Evolutionary conservation across 2,888 invertebrate genomes (phyloP).

Genomic region (Tenthredo mesomela): DNA sequence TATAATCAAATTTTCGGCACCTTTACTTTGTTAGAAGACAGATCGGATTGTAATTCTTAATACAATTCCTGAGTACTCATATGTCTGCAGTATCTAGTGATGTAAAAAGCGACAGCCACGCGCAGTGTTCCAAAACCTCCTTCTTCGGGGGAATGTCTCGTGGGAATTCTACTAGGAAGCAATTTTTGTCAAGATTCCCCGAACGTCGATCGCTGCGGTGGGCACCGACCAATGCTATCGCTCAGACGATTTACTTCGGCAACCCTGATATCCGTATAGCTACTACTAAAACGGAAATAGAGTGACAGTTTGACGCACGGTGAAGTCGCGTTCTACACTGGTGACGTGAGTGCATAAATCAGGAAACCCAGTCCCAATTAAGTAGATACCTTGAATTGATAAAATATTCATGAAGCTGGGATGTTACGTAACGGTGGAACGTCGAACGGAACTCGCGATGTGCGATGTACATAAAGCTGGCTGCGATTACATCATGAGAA

Average conservation of each 20-base stretch:
- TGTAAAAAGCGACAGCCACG: slow-evolving; percentile 34
- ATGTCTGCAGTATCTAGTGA: slow-evolving; percentile 14
- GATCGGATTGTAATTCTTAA: background rate
- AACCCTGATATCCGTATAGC: slow-evolving; percentile 5
- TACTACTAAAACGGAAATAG: slow-evolving; percentile 11
- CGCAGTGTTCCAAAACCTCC: slow-evolving; percentile 39
- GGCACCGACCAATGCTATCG: slow-evolving; percentile 31
- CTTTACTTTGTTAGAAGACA: background rate
- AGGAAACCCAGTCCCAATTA: slow-evolving; percentile 37
- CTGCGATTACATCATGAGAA: background rate
- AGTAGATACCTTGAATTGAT: slow-evolving; percentile 27
- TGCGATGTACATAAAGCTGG: background rate
- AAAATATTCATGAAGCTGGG: slow-evolving; percentile 31
- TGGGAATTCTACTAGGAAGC: slow-evolving; percentile 32
- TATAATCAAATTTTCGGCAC: background rate
- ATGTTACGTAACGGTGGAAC: background rate
- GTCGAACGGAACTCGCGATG: background rate
- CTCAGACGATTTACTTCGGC: slow-evolving; percentile 38
- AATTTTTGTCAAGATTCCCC: slow-evolving; percentile 35
- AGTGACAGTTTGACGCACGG: slow-evolving; percentile 41
- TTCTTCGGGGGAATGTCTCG: background rate
- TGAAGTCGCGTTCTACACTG: background rate
- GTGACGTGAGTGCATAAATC: slow-evolving; percentile 29
- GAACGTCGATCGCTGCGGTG: slow-evolving; percentile 30
- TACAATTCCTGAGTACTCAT: background rate